Base-by-base conservation (phyloP, 2,797 vertebrate species). In the Geotrypetes seraphini region DNA sequence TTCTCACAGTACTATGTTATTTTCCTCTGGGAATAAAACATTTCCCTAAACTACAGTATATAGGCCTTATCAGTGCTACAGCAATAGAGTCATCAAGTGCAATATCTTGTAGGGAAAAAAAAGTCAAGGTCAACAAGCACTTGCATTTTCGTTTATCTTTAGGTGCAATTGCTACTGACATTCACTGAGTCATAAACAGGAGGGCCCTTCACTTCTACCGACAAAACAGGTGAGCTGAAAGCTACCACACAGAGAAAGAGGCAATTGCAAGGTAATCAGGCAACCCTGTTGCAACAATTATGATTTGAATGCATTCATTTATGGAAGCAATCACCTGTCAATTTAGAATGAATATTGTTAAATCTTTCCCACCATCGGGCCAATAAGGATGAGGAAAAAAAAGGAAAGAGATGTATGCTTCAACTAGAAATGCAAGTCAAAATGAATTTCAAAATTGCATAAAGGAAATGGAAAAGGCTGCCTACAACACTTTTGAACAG, bases 11-110 rank as follows among this genome's bases (percentile, higher is more conserved):
- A 78, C 75, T 42, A 61, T 75, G 64, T 52, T 47, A 65, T 72
- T 84, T 79, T 75, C 54, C 72, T 81, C 85, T 90, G 90, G 84
- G 91, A 96, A 92, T 86, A 78, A 76, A 78, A 73, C 73, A 73
- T 88, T 92, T 79, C 85, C 74, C 88, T 86, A 83, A 76, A 76
- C 75, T 70, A 67, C 72, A 77, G 70, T 69, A 82, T 81, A 72
- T 78, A 77, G 78, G 69, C 66, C 82, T 90, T 82, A 89, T 88
- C 81, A 83, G 76, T 56, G 59, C 50, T 56, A 55, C 56, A 74
- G 83, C 78, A 84, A 90, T 90, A 90, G 84, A 85, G 73, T 57
- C 76, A 91, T 88, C 67, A 75, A 75, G 73, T 73, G 66, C 75
- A 74, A 85, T 89, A 79, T 63, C 75, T 79, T 64, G 66, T 69